These are phyloP conservation scores for Salminus brasiliensis DNA, from an alignment of 2,113 vertebrate species.

Conservation along the genomic window DNA sequence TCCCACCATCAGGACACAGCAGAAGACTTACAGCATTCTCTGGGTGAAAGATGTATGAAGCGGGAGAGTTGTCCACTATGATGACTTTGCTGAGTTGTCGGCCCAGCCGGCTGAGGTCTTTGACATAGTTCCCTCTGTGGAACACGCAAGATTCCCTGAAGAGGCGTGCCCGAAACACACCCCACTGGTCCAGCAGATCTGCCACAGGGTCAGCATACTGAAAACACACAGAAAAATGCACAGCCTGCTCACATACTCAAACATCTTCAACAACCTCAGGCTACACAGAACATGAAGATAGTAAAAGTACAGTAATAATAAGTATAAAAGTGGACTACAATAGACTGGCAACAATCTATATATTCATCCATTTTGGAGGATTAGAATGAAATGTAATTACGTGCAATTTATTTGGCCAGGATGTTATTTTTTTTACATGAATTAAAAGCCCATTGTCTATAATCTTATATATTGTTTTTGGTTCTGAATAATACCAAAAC, in stretches of 20 bases:
- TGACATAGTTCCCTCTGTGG: constrained; percentile 96
- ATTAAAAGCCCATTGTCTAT: too few species aligned
- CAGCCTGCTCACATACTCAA: neutral
- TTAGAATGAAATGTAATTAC: too few species aligned
- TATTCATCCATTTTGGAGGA: too few species aligned
- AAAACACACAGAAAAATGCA: neutral
- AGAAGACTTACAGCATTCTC: constrained; percentile 91
- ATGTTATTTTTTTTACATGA: too few species aligned
- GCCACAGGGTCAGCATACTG: constrained; percentile 98
- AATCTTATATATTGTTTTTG: too few species aligned
- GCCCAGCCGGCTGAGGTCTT: constrained; percentile 95
- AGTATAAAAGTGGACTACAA: too few species aligned
- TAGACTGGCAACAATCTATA: too few species aligned
- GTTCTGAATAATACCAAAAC: too few species aligned
- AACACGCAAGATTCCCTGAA: constrained; percentile 99
- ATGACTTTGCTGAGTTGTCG: constrained; percentile 94
- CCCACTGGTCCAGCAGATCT: constrained; percentile 94
- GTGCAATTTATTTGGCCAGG: too few species aligned
- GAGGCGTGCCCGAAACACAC: constrained; percentile 92
- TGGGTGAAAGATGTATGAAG: constrained; percentile 98
- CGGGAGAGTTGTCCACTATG: constrained; percentile 97
- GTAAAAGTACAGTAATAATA: too few species aligned
- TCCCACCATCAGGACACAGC: neutral
- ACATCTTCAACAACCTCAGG: neutral
- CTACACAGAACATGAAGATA: neutral